Evolutionary conservation across 2,888 invertebrate species (phyloP), one percentile per base, ranked within the genome.

Genomic region (Sarcophaga variegata): DNA sequence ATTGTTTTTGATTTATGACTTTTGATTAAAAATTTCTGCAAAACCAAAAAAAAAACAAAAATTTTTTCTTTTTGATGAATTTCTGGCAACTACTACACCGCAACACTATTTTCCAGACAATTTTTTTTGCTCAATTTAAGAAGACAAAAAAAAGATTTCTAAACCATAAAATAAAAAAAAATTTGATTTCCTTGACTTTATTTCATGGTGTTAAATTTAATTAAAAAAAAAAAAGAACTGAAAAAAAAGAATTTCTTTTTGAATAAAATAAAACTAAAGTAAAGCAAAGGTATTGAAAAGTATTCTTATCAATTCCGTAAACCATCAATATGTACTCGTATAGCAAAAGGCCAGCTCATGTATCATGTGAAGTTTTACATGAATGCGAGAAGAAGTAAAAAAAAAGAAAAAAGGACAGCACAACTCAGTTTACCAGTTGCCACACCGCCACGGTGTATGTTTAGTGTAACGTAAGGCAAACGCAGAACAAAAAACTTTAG

Each of bases 1-100:
- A 76, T 71, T 71, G 60, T 84, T 89, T 89, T 90, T 92, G 92
- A 92, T 92, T 92, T 92, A 92, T 92, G 90, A 90, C 90, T 90
- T 90, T 91, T 91, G 91, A 92, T 92, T 91, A 92, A 87, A 81
- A 72, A 75, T 76, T 64, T 60, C 74, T 64, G 5, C 2, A 60
- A 62, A 62, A 17, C 60, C 14, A 63, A 80, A 84, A 72, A 67
- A 45, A 17, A 20, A 17, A 59, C 71, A 71, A 74, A n/a, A n/a
- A n/a, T 54, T 25, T 67, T 59, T 11, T 20, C 3, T 22, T 64
- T 14, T 63, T 86, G 72, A 87, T 82, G 82, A 83, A 88, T 78
- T 83, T 75, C 77, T 74, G 76, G 59, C 66, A 47, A 22, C 14
- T 37, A 22, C 14, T 37, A 45, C 25, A 47, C 25, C 37, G 37